phyloP scores from a whole-genome alignment of 2,797 vertebrate species.

The Cyclura pinguis region DNA sequence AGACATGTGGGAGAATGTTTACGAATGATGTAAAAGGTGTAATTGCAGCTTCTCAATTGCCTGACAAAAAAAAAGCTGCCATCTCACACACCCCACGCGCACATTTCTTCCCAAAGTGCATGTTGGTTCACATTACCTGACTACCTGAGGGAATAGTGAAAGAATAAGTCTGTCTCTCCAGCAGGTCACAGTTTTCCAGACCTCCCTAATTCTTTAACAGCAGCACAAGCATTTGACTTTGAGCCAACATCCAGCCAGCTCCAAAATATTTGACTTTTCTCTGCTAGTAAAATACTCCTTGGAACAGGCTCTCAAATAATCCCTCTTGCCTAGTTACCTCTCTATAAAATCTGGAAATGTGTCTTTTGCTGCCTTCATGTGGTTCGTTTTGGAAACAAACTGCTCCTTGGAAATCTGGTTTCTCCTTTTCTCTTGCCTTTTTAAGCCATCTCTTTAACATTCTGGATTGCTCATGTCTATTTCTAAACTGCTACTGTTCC shows the following conservation, averaged over 20 bases:
- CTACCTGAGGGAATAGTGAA: slow-evolving; percentile 52
- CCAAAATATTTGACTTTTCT: not conserved
- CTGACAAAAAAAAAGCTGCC: slow-evolving; percentile 49
- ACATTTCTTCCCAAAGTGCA: not conserved
- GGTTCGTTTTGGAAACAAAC: slow-evolving; percentile 29
- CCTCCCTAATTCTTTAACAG: slow-evolving; percentile 22
- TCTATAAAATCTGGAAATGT: slow-evolving; percentile 30
- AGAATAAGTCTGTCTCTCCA: not conserved
- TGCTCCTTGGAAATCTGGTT: not conserved
- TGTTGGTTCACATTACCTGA: slow-evolving; percentile 48
- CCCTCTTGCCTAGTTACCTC: not conserved
- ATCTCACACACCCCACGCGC: no score
- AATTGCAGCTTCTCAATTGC: slow-evolving; percentile 56
- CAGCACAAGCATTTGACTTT: slow-evolving; percentile 28
- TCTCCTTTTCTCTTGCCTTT: not conserved
- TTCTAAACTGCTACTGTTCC: not conserved
- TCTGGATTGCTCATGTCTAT: not conserved
- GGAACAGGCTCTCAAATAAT: not conserved
- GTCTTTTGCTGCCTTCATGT: slow-evolving; percentile 72
- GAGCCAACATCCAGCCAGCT: slow-evolving; percentile 27
- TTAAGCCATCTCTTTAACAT: not conserved
- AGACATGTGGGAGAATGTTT: not conserved
- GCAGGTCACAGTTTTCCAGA: slow-evolving; percentile 46
- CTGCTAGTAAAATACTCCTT: not conserved
- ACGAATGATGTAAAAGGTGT: slow-evolving; percentile 48